Percentiles rank a stretch among this genome's conserved stretches.
phyloP scores from a whole-genome alignment of 2,113 vertebrate genomes.

The Pteruthius melanotis region DNA sequence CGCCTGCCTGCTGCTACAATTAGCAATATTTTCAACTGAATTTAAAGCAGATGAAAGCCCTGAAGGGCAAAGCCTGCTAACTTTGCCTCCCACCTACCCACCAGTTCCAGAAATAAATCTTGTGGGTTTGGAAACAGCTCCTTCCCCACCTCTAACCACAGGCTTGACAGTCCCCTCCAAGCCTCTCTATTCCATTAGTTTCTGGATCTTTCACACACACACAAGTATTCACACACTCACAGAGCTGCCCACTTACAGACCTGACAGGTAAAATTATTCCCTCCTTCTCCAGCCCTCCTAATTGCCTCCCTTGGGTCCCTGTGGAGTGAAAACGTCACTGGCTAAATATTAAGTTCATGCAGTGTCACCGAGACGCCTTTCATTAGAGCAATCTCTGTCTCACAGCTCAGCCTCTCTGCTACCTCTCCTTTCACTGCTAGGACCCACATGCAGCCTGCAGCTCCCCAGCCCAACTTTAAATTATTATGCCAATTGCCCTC shows the following conservation, averaged over 20 bases:
- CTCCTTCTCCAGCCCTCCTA: constrained; percentile 22
- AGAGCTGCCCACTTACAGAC: constrained; percentile 40
- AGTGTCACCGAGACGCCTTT: neutral
- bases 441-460: neutral
- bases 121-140: constrained; percentile 43
- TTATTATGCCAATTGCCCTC: constrained; percentile 4
- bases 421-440: neutral
- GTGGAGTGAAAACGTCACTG: constrained; percentile 10
- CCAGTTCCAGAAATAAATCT: constrained; percentile 54
- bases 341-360: neutral
- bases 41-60: constrained; percentile 47
- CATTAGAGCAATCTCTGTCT: constrained; percentile 7
- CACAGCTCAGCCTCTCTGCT: neutral
- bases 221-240: neutral
- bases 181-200: neutral
- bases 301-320: constrained; percentile 49
- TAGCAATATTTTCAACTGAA: neutral
- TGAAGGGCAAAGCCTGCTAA: constrained; percentile 31
- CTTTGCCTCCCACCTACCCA: constrained; percentile 1
- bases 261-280: constrained; percentile 58
- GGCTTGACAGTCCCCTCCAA: constrained; percentile 1
- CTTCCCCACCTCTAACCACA: constrained; percentile 44
- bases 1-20: neutral
- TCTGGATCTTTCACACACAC: neutral
- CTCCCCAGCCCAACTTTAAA: neutral